Evolutionary conservation across 2,113 vertebrate species (phyloP).

Genomic region (Alethe castanea): DNA sequence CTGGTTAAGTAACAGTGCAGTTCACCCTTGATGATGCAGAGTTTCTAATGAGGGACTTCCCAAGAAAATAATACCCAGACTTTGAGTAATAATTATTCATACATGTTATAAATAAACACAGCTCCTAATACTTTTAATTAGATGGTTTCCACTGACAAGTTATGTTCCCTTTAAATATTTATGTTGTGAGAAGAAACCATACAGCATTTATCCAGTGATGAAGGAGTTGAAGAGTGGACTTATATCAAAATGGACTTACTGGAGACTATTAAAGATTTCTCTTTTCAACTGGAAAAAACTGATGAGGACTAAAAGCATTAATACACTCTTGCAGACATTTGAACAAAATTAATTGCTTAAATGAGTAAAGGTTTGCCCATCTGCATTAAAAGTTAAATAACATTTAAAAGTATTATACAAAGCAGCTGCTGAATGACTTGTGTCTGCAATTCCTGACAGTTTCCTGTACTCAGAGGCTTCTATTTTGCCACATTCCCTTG

Average conservation of each 20-base stretch:
- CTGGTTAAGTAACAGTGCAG: constrained; percentile 45
- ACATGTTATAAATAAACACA: constrained; percentile 44
- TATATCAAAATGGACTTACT: background rate
- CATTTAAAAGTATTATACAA: background rate
- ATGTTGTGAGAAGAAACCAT: background rate
- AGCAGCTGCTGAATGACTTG: background rate
- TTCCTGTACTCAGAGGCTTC: background rate
- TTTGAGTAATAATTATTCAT: constrained; percentile 65
- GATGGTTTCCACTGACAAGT: background rate
- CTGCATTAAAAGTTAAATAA: background rate
- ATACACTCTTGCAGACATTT: background rate
- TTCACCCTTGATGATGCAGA: constrained; percentile 53
- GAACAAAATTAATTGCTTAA: background rate
- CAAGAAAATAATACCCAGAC: constrained; percentile 51
- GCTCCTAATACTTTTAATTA: constrained; percentile 44
- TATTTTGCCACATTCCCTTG: background rate
- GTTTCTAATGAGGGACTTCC: constrained; percentile 72
- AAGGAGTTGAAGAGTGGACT: background rate
- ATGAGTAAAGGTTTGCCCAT: background rate
- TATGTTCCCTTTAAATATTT: background rate
- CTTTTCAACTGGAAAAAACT: background rate
- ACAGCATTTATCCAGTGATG: background rate
- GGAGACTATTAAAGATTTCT: background rate
- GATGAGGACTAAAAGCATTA: background rate
- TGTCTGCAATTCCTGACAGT: background rate